Evolutionary conservation across 2,113 vertebrate species (phyloP), one percentile per base, ranked within the genome.

Genomic region (western clawed frog (Xenopus tropicalis)): DNA sequence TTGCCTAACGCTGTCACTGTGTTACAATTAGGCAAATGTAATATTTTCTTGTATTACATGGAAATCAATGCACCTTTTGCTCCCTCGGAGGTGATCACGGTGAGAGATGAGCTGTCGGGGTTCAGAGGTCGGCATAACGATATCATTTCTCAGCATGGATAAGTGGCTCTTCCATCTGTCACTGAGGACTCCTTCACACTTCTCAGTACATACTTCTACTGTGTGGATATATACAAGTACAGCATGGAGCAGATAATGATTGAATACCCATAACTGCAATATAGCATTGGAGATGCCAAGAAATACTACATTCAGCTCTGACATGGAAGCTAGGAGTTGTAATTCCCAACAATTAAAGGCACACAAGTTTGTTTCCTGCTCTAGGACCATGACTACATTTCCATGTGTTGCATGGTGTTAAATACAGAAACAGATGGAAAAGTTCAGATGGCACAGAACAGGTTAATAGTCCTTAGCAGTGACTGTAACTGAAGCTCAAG

Each of bases 21-120:
- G 90, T 91, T 93, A 95, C 94, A 95, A 94, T 94, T 94, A 95
- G 92, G 86, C 84, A 86, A 85, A 90, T 92, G 88, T 91, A 94
- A 94, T 94, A 92, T 95, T 98, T 98, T 97, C 92, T 94, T 96
- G 93, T 97, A 88, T 93, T 94, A 95, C 96, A 96, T 96, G 92
- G 85, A 93, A 95, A 97, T 98, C 95, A 94, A 95, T 98, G 85
- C 90, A 95, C 93, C 95, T 93, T 84, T 88, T 91, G 92, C 91
- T 91, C 92, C 86, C 66, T 24, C 7, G 66, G 82, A 83, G 85
- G 85, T 85, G 88, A 89, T 87, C 86, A 77, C 56, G 81, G 83
- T 89, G 70, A 91, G 85, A 86, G 86, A 91, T 92, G 88, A 84
- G 88, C 84, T 86, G 12, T 66, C 69, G 70, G 79, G 82, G 82